Evolutionary conservation across 2,113 vertebrate genomes (phyloP).

Genomic region (Antechinus flavipes): DNA sequence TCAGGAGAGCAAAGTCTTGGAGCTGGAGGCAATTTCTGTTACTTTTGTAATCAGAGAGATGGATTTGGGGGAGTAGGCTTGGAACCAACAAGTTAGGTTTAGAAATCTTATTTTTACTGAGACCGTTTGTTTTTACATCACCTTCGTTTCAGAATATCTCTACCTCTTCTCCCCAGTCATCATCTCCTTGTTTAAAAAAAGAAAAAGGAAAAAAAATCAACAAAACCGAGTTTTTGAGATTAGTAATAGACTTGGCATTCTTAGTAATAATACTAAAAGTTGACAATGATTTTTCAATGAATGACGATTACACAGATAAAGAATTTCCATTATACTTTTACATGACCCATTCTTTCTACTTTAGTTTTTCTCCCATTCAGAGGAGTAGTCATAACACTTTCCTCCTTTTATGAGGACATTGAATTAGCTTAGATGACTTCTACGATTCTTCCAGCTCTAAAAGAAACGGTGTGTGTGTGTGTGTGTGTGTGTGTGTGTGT

Average conservation of each 20-base stretch:
- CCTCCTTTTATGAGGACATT: background rate
- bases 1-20: background rate
- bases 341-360: background rate
- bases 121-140: background rate
- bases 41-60: background rate
- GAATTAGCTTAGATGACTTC: background rate
- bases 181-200: background rate
- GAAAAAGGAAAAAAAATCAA: background rate
- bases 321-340: background rate
- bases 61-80: background rate
- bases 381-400: background rate
- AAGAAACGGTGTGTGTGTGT: background rate
- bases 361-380: background rate
- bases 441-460: background rate
- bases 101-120: background rate
- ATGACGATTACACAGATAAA: background rate
- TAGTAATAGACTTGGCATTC: background rate
- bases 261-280: background rate
- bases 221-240: background rate
- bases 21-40: background rate
- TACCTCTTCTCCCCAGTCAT: background rate
- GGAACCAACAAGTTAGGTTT: background rate
- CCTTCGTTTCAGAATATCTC: background rate
- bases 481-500: background rate
- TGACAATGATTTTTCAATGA: background rate